Base-by-base conservation (phyloP, 1,140 invertebrate genomes). In the Leptinotarsa texana region DNA sequence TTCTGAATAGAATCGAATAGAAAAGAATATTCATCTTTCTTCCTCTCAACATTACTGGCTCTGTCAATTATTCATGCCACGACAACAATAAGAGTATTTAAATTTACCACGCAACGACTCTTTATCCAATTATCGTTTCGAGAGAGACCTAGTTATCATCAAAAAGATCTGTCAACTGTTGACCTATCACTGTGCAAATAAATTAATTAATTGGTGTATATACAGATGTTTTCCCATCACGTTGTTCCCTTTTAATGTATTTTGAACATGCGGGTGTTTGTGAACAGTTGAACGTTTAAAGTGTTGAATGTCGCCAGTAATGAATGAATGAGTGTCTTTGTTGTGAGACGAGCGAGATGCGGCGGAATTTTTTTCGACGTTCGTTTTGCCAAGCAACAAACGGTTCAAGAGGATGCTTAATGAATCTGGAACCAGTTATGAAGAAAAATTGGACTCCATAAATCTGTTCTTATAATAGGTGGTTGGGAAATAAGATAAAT, bases 151-250 rank as follows among this genome's bases (percentile, higher is more conserved):
- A 42, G 33, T 42, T 8, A 57, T 57, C 51, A 57, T 57, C 51
- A 57, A 57, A 57, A 57, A 57, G 51, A 57, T 57, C 51, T 57
- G 51, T 27, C 65, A 24, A 27, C 24, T 67, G 65, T 67, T 42
- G 22, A 67, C 65, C 65, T 24, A 27, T 67, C 65, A n/a, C 27
- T 42, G 65, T 42, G n/a, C 65, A 67, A 67, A 67, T 67, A 67
- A 67, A 67, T 67, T 33, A 67, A 67, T 67, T 67, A 67, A 67
- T 67, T 67, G 65, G 65, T 57, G 51, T 57, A 57, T 57, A n/a
- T 42, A 67, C 65, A 67, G 65, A 67, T 67, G 65, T 67, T 67
- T 67, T 67, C 42, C 24, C 65, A 33, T 42, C 27, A 33, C 27
- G 21, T 27, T 67, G 27, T 67, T 42, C 65, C 24, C 65, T 67